These are phyloP conservation scores for Tholera decimalis DNA, from an alignment of 2,888 invertebrate species.

Conservation along the genomic window DNA sequence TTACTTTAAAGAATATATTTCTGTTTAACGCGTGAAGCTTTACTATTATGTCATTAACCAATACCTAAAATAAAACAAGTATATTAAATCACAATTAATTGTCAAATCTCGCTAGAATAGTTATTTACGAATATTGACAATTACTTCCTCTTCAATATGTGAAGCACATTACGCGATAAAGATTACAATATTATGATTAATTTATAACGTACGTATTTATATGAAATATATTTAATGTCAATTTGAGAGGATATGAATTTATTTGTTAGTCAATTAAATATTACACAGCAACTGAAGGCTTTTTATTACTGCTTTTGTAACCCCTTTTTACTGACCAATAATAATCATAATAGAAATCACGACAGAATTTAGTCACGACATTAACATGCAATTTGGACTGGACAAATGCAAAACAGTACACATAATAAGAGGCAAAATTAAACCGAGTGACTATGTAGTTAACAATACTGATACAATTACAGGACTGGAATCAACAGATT, in stretches of 20 bases:
- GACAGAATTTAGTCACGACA: no score
- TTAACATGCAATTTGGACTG: no score
- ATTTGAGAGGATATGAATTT: constrained; percentile 81
- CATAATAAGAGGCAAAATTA: no score
- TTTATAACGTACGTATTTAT: constrained; percentile 55
- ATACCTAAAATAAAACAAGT: constrained; percentile 10
- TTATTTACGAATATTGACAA: background rate
- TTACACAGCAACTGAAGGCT: constrained; percentile 71
- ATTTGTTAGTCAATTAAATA: constrained; percentile 88
- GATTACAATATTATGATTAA: constrained; percentile 22
- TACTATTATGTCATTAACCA: constrained; percentile 10
- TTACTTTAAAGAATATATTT: background rate
- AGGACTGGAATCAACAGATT: no score
- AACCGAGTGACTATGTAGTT: no score
- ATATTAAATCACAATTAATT: constrained; percentile 3
- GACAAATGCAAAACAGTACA: no score
- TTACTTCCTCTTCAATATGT: background rate
- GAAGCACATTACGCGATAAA: constrained; percentile 30
- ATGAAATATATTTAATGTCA: constrained; percentile 76
- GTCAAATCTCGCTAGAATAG: constrained; percentile 1
- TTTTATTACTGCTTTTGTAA: constrained; percentile 49
- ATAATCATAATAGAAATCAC: no score
- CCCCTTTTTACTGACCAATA: background rate
- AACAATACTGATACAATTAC: no score
- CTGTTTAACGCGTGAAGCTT: background rate